These are phyloP conservation scores for Atrina japonica DNA, from an alignment of 2,888 invertebrate species.

Conservation along the genomic window DNA sequence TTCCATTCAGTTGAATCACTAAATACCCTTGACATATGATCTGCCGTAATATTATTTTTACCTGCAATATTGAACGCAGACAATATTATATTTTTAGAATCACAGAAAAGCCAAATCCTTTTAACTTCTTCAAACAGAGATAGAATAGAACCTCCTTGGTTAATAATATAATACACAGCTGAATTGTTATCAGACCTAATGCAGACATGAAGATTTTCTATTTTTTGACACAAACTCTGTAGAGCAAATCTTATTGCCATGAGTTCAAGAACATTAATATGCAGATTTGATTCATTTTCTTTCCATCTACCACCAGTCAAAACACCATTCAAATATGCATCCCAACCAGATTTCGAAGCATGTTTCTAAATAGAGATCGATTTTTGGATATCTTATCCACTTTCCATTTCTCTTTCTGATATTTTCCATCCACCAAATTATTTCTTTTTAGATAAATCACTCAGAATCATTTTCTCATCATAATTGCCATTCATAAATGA, in stretches of 20 bases:
- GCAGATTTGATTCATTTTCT: conserved; percentile 7
- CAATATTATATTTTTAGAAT: background rate
- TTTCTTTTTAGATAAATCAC: conserved; percentile 5
- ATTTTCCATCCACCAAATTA: conserved; percentile 35
- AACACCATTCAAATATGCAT: background rate
- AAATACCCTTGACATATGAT: conserved; percentile 34
- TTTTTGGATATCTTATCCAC: conserved; percentile 20
- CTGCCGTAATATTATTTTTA: conserved; percentile 22
- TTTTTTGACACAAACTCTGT: conserved; percentile 22
- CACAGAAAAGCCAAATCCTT: conserved; percentile 21
- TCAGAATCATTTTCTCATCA: background rate
- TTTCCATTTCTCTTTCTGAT: conserved; percentile 33
- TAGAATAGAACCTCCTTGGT: conserved; percentile 36
- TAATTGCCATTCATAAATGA: background rate
- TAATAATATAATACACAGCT: conserved; percentile 39
- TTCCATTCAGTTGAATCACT: conserved; percentile 42
- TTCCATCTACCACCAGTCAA: conserved; percentile 35
- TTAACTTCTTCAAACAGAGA: conserved; percentile 3
- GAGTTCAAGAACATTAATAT: conserved; percentile 43
- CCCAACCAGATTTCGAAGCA: conserved; percentile 34
- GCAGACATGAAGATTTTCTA: conserved; percentile 22
- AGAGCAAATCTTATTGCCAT: conserved; percentile 35
- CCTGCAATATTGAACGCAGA: conserved; percentile 38
- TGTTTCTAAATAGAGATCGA: conserved; percentile 23
- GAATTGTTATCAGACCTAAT: conserved; percentile 38